These are phyloP conservation scores for Euzetes globulus DNA, from an alignment of 2,888 invertebrate genomes.

Conservation along the genomic window DNA sequence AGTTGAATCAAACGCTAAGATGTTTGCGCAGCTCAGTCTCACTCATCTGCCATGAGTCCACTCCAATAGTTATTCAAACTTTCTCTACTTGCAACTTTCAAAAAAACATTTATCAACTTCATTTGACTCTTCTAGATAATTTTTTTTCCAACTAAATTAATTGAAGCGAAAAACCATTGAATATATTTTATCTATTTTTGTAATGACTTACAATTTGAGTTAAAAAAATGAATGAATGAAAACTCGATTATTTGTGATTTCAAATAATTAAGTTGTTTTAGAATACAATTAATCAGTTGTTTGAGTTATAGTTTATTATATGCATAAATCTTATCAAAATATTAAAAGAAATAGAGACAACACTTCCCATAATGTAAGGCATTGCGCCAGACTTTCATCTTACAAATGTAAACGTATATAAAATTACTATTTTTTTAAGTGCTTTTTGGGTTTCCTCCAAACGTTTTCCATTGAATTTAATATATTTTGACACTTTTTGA, in stretches of 20 bases:
- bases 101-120: too few relatives aligned
- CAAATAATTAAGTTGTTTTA: background rate
- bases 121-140: too few relatives aligned
- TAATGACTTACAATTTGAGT: too few relatives aligned
- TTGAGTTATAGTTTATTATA: background rate
- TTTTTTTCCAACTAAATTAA: too few relatives aligned
- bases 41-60: conserved; percentile 3
- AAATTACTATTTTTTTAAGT: background rate
- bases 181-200: too few relatives aligned
- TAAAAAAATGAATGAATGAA: background rate
- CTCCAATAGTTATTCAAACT: background rate
- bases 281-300: background rate
- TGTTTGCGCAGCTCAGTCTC: conserved; percentile 12
- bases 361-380: background rate
- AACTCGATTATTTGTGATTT: background rate
- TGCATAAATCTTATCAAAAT: background rate
- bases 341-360: background rate
- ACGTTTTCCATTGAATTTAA: background rate
- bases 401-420: background rate
- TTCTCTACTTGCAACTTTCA: background rate
- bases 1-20: background rate
- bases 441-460: background rate
- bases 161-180: too few relatives aligned
- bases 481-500: background rate
- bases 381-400: background rate